Evolutionary conservation across 2,888 invertebrate species (phyloP), one percentile per base, ranked within the genome.

Genomic region (Zootermopsis nevadensis): DNA sequence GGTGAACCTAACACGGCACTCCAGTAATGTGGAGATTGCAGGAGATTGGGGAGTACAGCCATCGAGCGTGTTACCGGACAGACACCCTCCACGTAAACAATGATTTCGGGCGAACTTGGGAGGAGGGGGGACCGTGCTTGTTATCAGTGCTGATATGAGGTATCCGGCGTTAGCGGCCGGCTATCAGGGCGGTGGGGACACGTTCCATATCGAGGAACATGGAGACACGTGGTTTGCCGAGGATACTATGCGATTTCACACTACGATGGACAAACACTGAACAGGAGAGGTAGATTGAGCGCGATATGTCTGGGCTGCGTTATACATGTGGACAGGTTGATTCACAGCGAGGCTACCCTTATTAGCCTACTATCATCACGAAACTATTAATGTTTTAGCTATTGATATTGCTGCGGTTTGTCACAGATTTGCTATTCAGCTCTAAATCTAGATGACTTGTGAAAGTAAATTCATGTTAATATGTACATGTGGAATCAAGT

Each of bases 261-360:
- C n/a, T n/a, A 33, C 55, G 66, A 22, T 79, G 79, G n/a, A n/a
- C 79, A 79, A 60, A 66, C 79, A 79, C 66, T 60, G 79, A 60
- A 33, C 55, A 6, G 22, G 35, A 30, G 79, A 79, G 74, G 74
- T 74, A 74, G 74, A 74, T 74, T 74, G 38, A 6, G 24, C 2
- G n/a, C n/a, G 74, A 74, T 74, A 74, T 24, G 74, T 15, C 38
- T 7, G 42, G 3, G 69, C 33, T 30, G 15, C 33, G 69, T 69
- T 69, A 10, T 69, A 33, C 31, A 22, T 69, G 69, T 33, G 15
- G 69, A 33, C 69, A 31, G 69, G 33, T 31, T 69, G 69, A 69
- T 69, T 69, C 33, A 69, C 33, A 60, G 60, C n/a, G 27, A n/a
- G 8, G 60, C 15, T 27, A 8, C 60, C 60, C 60, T 38, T 24